Base-by-base conservation (phyloP, 2,113 vertebrate species). In the Mirounga angustirostris region DNA sequence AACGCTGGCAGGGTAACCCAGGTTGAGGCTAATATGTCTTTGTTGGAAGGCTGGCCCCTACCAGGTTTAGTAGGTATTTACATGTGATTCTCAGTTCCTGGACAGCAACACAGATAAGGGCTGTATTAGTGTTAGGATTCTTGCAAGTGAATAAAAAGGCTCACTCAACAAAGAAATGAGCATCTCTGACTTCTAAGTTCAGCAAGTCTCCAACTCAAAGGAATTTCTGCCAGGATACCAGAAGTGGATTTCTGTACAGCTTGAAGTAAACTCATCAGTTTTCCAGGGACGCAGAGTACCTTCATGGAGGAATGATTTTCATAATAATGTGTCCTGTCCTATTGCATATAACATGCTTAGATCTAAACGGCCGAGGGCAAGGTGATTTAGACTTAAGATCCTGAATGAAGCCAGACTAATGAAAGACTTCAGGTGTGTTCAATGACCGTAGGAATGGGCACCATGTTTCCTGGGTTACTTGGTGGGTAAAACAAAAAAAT, bases 81-180 rank as follows among this genome's bases (percentile, higher is more conserved):
- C 12, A 5, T 33, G n/a, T 63, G 3, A 61, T 86, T 94, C 63
- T 96, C 91, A 79, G 59, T 82, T 67, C 43, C 82, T 93, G 87
- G 30, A 59, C 36, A 87, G 58, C 52, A 97, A 97, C 76, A 95
- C 52, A 95, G 86, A 84, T 76, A 76, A 33, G 24, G 19, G 8
- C 33, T 87, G 16, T 33, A 14, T 89, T 22, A 9, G 14, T 90
- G 50, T 96, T 43, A 69, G 78, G 73, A 95, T 71, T 81, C 56
- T 89, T 82, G 10, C 1, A 43, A 54, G 24, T 67, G 22, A 87
- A 69, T 88, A 58, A 79, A 83, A 97, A 59, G n/a, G 8, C 22
- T 89, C 22, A 15, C 6, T 69, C 11, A 52, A 50, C 65, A 93
- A 93, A 94, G 40, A 96, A 97, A 74, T 61, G 40, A 86, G 4